Conservation (phyloP, 1,140 invertebrate genomes). For the Andricus grossulariae region DNA sequence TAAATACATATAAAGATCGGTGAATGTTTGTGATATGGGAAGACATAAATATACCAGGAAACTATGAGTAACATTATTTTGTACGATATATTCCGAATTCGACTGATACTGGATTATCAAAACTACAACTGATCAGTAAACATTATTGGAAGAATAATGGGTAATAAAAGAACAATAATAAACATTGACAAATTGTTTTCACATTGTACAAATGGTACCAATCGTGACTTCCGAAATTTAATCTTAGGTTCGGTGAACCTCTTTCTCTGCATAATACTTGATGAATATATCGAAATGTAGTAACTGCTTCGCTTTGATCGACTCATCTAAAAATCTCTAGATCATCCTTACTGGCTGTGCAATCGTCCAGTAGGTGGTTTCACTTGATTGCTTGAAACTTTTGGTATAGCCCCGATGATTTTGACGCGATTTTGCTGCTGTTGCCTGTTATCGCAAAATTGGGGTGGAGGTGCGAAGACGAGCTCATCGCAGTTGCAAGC, state of each 20-base stretch:
- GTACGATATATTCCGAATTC: no score
- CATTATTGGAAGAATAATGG: no score
- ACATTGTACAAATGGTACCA: not conserved
- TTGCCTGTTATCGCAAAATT: slow-evolving; percentile 80
- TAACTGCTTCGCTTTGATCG: no score
- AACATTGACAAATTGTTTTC: no score
- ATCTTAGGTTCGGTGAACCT: slow-evolving; percentile 17
- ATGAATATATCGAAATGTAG: not conserved
- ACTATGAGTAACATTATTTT: no score
- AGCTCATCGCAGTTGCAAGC: slow-evolving; percentile 72
- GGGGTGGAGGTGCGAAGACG: slow-evolving; percentile 82
- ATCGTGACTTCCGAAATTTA: slow-evolving; percentile 48
- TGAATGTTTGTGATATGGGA: no score
- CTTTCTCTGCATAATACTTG: not conserved
- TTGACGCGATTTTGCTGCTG: slow-evolving; percentile 79
- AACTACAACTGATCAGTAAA: no score
- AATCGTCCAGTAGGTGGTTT: slow-evolving; percentile 75
- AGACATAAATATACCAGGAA: no score
- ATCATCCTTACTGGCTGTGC: slow-evolving; percentile 74
- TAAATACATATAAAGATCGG: no score
- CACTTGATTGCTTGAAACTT: slow-evolving; percentile 72
- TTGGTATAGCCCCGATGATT: slow-evolving; percentile 88
- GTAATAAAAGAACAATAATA: no score
- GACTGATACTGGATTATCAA: no score
- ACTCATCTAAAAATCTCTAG: no score